Evolutionary conservation across 2,797 vertebrate species (phyloP).

Genomic region (Acrossocheilus wenchowensis): DNA sequence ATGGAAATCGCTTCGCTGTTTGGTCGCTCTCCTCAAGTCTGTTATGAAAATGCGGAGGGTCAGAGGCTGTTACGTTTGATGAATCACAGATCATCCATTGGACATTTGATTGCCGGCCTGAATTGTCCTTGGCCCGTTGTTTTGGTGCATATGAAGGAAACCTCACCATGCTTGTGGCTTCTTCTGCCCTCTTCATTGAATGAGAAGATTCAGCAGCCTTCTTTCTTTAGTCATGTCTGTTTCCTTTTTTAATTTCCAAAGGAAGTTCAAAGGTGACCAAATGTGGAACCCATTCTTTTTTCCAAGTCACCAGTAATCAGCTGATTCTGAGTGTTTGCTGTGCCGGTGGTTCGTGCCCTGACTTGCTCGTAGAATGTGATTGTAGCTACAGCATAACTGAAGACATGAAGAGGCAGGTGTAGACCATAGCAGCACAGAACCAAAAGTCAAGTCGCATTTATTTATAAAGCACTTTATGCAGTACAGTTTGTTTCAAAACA

Average conservation of each 20-base stretch:
- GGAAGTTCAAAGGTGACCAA: conserved; percentile 26
- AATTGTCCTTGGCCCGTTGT: not conserved
- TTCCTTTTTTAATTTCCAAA: conserved; percentile 32
- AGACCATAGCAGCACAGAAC: not conserved
- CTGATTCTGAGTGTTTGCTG: conserved; percentile 19
- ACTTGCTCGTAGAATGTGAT: conserved; percentile 21
- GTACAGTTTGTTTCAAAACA: not conserved
- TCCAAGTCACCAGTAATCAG: conserved; percentile 18
- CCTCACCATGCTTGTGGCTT: not conserved
- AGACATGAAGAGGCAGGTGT: conserved; percentile 31
- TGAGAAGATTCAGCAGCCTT: not conserved
- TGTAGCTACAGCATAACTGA: not conserved
- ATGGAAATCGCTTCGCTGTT: conserved; percentile 65
- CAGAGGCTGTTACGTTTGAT: conserved; percentile 65
- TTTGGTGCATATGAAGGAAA: not conserved
- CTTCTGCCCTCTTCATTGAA: not conserved
- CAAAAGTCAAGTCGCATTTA: not conserved
- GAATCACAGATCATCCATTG: conserved; percentile 1
- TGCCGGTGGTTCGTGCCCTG: not conserved
- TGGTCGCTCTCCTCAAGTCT: conserved; percentile 61
- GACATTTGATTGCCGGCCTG: not conserved
- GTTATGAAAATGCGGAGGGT: conserved; percentile 71
- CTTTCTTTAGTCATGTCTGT: conserved; percentile 3
- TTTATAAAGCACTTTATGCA: not conserved
- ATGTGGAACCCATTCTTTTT: conserved; percentile 13